Evolutionary conservation across 2,113 vertebrate genomes (phyloP).

Genomic region (Leptobrachium leishanense): DNA sequence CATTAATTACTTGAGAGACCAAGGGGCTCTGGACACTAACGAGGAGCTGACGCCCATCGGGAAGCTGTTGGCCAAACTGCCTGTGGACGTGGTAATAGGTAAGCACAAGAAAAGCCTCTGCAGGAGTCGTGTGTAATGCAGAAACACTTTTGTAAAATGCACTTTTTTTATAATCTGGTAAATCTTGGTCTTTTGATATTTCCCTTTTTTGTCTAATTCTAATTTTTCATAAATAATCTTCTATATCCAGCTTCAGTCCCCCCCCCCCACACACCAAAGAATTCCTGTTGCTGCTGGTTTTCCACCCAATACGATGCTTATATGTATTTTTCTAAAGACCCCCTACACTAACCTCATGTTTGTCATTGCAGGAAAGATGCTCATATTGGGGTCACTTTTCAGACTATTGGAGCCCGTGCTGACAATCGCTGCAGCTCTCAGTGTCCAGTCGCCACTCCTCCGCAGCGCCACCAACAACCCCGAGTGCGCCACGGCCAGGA

Average conservation of each 20-base stretch:
- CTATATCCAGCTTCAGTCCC: too few relatives aligned
- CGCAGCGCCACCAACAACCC: slow-evolving; percentile 73
- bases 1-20: slow-evolving; percentile 79
- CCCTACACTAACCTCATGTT: background rate
- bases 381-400: slow-evolving; percentile 83
- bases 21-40: slow-evolving; percentile 77
- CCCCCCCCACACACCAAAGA: too few relatives aligned
- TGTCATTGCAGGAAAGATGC: slow-evolving; percentile 78
- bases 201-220: too few relatives aligned
- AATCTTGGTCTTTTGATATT: too few relatives aligned
- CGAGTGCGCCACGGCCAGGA: slow-evolving; percentile 67
- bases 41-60: slow-evolving; percentile 82
- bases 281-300: too few relatives aligned
- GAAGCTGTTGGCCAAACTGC: slow-evolving; percentile 80
- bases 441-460: slow-evolving; percentile 84
- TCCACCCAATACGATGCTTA: too few relatives aligned
- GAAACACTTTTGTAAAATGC: too few relatives aligned
- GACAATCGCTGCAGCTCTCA: slow-evolving; percentile 80
- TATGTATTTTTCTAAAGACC: too few relatives aligned
- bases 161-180: too few relatives aligned
- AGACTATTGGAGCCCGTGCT: slow-evolving; percentile 78
- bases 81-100: slow-evolving; percentile 91
- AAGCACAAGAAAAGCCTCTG: slow-evolving; percentile 2
- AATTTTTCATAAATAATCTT: too few relatives aligned
- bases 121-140: too few relatives aligned